phyloP scores from a whole-genome alignment of 2,797 vertebrate genomes.

The Gallinago nigripennis region DNA sequence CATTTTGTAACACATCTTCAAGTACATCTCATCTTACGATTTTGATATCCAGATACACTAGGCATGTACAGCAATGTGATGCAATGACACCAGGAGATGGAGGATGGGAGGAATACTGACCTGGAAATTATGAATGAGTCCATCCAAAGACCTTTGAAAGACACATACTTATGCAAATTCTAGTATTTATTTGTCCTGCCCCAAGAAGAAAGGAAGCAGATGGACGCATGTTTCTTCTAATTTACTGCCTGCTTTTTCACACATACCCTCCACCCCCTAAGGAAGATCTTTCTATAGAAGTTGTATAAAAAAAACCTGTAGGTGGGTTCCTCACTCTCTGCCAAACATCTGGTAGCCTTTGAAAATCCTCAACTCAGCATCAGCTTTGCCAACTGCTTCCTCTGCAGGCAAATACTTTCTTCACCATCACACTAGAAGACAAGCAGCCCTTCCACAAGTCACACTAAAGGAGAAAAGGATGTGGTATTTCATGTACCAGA shows the following conservation, averaged over 20 bases:
- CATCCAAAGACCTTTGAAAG: not conserved
- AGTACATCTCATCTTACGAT: not conserved
- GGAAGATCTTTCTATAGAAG: not conserved
- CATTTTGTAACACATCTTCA: not conserved
- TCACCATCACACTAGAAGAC: not conserved
- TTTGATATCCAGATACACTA: not conserved
- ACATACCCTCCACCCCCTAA: not conserved
- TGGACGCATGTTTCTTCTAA: not conserved
- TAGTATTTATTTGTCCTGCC: not conserved
- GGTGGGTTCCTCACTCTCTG: not conserved
- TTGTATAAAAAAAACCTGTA: not conserved
- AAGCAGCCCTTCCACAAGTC: not conserved
- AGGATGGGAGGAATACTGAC: not conserved
- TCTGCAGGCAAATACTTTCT: not conserved
- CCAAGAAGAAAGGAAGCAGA: not conserved
- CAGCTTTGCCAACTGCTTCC: not conserved
- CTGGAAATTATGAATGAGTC: not conserved
- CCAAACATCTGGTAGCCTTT: conserved; percentile 3
- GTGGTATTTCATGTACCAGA: not conserved
- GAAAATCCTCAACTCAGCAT: not conserved
- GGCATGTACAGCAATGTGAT: not conserved
- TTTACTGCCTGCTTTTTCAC: conserved; percentile 17
- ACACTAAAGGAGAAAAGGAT: not conserved
- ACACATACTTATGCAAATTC: not conserved
- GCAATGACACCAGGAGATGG: not conserved